Evolutionary conservation across 2,888 invertebrate species (phyloP).

Genomic region (Platycheirus albimanus): DNA sequence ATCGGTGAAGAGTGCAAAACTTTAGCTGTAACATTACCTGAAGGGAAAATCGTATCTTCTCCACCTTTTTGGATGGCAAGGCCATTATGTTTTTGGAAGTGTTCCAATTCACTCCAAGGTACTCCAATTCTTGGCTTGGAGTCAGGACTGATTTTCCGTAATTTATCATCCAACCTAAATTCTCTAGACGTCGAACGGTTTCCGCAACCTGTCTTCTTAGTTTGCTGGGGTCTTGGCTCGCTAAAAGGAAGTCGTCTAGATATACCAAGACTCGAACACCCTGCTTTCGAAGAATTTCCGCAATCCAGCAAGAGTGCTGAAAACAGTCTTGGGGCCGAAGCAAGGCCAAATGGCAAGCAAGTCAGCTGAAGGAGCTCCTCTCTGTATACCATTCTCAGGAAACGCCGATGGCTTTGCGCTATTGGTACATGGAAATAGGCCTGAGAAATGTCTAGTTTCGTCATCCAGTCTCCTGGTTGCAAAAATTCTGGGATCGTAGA

Average conservation of each 20-base stretch:
- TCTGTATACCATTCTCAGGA: conserved; percentile 33
- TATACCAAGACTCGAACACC: conserved; percentile 29
- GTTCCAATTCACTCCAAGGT: neutral
- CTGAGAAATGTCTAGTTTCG: conserved; percentile 27
- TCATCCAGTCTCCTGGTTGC: conserved; percentile 35
- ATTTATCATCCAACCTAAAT: conserved; percentile 5
- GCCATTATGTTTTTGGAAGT: too few relatives aligned
- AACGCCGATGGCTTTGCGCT: conserved; percentile 12
- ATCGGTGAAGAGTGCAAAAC: neutral
- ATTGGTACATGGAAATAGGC: conserved; percentile 43
- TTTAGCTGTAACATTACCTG: neutral
- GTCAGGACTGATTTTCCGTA: conserved; percentile 3
- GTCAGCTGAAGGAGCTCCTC: conserved; percentile 34
- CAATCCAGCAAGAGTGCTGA: conserved; percentile 19
- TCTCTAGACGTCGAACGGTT: conserved; percentile 4
- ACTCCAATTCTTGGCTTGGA: conserved; percentile 4
- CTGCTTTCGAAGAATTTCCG: too few relatives aligned
- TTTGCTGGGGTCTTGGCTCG: neutral
- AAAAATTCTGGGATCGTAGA: conserved; percentile 22
- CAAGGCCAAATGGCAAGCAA: conserved; percentile 37
- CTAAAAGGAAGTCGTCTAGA: conserved; percentile 34
- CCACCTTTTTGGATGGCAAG: too few relatives aligned
- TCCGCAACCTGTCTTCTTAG: conserved; percentile 23
- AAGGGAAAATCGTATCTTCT: conserved; percentile 1
- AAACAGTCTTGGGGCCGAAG: conserved; percentile 32